Percentiles rank a stretch among this genome's conserved stretches.
These are phyloP conservation scores for Brevimyrus niger DNA, from an alignment of 2,113 vertebrate genomes.

Conservation along the genomic window DNA sequence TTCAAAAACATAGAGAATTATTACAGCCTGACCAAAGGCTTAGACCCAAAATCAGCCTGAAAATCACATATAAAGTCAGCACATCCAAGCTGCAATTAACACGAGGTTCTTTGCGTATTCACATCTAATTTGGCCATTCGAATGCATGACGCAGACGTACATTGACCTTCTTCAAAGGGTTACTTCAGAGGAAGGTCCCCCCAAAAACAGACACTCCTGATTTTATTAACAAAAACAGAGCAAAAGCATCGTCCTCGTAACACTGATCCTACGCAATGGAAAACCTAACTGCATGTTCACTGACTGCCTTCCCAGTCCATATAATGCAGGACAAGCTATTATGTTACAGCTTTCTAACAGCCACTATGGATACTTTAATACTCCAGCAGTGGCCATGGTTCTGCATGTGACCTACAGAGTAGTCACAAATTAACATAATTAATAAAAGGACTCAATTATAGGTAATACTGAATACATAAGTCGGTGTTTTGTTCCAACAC, in stretches of 20 bases:
- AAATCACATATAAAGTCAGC: neutral
- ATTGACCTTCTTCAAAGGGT: neutral
- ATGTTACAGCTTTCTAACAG: neutral
- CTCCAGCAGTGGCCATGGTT: neutral
- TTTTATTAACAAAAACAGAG: neutral
- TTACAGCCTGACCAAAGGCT: neutral
- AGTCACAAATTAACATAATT: constrained; percentile 1
- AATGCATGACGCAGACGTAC: neutral
- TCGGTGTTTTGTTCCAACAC: neutral
- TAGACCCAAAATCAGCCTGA: neutral
- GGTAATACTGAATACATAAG: too few species aligned
- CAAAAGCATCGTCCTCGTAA: neutral
- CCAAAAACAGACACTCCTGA: neutral
- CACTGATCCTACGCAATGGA: neutral
- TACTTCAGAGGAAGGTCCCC: neutral
- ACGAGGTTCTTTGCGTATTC: neutral
- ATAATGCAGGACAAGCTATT: neutral
- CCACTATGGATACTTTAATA: neutral
- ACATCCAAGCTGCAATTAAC: neutral
- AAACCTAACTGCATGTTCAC: neutral
- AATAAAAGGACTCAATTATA: neutral
- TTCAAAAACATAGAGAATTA: neutral
- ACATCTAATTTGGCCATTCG: neutral
- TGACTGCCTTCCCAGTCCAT: neutral
- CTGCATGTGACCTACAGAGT: neutral